Base-by-base conservation (phyloP, 23 tunicate species). In the Pegea sp. region DNA sequence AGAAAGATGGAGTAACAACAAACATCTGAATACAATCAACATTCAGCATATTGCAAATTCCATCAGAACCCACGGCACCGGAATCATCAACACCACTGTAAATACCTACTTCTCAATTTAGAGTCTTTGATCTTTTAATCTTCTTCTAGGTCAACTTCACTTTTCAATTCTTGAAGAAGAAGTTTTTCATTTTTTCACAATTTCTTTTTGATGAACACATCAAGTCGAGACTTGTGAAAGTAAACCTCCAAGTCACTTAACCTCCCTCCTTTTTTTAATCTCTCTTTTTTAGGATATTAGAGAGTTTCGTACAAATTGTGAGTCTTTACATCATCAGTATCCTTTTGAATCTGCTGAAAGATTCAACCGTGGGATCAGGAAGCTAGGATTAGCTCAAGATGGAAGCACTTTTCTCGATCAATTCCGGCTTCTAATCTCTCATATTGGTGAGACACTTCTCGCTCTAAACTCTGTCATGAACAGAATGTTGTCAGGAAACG, bases 41-140 rank as follows among this genome's bases (percentile, higher is more conserved):
- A 81, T 81, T 20, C 81, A 76, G 20, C 93, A 81, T 33, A 70
- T 81, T 38, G 93, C 93, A 13, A 81, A 81, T 67, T 81, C 93
- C 2, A 77, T 81, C n/a, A 49, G 93, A 25, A 81, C 93, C 3
- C 93, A 81, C 49, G 93, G 93, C 31, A 81, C 81, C 1, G 93
- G 93, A 3, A 81, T 81, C 63, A 81, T 81, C 75, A 81, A 81
- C 69, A 81, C 93, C 48, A 81, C 93, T 60, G 93, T 81, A 46
- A 71, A 57, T 63, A 20, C 22, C 22, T 20, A 13, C 22, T 50
- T 50, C 13, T 38, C 16, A 16, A 8, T 38, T 38, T 38, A 38
- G n/a, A 38, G 46, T 38, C 16, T 38, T 38, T 38, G 46, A 38
- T 16, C 46, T 38, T 38, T 8, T 8, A 38, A 11, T 38, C 16